Percentiles rank a stretch among this genome's conserved stretches.
These are phyloP conservation scores for Triplophysa rosa DNA, from an alignment of 2,113 vertebrate species.

Conservation along the genomic window DNA sequence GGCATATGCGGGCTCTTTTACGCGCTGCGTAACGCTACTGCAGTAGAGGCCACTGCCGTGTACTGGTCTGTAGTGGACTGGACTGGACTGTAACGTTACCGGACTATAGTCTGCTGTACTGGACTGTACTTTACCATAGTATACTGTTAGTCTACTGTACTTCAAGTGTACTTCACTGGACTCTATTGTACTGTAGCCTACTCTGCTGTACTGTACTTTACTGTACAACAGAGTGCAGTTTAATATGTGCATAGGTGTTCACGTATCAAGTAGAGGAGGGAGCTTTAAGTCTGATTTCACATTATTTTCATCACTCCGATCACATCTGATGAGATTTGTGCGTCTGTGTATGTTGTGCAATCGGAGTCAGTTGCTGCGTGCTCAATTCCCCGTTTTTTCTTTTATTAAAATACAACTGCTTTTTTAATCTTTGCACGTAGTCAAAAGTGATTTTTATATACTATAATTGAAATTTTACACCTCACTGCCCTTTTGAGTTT, in stretches of 20 bases:
- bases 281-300: conserved; percentile 11
- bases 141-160: too few species aligned
- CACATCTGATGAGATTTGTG: neutral
- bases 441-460: too few species aligned
- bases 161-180: too few species aligned
- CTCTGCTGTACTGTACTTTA: neutral
- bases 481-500: neutral
- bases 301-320: neutral
- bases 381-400: neutral
- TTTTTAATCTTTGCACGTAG: too few species aligned
- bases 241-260: conserved; percentile 19
- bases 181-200: neutral
- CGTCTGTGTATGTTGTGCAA: neutral
- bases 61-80: neutral
- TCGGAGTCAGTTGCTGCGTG: neutral
- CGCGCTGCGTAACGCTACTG: neutral
- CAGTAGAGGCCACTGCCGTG: neutral
- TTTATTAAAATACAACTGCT: too few species aligned
- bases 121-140: neutral
- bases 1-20: neutral
- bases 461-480: too few species aligned
- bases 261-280: neutral
- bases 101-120: neutral
- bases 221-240: neutral
- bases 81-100: too few species aligned